Evolutionary conservation across 1,140 invertebrate genomes (phyloP).

Genomic region (Brevipalpus yothersi): DNA sequence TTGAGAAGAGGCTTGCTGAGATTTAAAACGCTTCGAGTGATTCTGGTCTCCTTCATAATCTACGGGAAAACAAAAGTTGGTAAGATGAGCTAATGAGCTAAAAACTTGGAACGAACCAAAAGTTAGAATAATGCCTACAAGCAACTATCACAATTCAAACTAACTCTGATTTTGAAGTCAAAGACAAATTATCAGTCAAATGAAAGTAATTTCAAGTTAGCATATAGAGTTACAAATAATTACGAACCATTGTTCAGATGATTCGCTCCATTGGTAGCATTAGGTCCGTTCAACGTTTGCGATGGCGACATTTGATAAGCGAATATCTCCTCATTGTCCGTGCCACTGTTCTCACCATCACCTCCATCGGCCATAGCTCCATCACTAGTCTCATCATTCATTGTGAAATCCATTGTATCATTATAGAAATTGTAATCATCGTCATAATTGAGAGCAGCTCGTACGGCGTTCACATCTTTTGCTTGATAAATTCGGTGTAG

Average conservation of each 20-base stretch:
- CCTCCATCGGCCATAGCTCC: neutral
- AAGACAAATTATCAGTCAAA: no score
- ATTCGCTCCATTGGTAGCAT: neutral
- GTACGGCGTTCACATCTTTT: slow-evolving; percentile 4
- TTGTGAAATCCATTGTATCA: slow-evolving; percentile 6
- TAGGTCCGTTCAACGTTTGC: neutral
- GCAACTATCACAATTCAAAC: no score
- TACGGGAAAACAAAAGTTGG: neutral
- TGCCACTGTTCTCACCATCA: neutral
- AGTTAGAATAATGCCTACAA: no score
- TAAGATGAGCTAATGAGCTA: neutral
- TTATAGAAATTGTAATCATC: slow-evolving; percentile 6
- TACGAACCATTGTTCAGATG: neutral
- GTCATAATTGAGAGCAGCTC: slow-evolving; percentile 2
- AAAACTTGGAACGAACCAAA: no score
- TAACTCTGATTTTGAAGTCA: no score
- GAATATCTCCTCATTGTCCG: slow-evolving; percentile 3
- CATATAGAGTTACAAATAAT: no score
- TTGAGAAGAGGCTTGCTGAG: neutral
- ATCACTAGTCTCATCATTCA: neutral
- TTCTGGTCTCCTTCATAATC: neutral
- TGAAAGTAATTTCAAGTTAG: no score
- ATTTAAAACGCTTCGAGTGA: neutral
- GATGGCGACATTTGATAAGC: slow-evolving; percentile 7
- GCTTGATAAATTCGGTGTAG: slow-evolving; percentile 10